These are phyloP conservation scores for Sepioteuthis lessoniana DNA, from an alignment of 2,888 invertebrate species.

Conservation along the genomic window DNA sequence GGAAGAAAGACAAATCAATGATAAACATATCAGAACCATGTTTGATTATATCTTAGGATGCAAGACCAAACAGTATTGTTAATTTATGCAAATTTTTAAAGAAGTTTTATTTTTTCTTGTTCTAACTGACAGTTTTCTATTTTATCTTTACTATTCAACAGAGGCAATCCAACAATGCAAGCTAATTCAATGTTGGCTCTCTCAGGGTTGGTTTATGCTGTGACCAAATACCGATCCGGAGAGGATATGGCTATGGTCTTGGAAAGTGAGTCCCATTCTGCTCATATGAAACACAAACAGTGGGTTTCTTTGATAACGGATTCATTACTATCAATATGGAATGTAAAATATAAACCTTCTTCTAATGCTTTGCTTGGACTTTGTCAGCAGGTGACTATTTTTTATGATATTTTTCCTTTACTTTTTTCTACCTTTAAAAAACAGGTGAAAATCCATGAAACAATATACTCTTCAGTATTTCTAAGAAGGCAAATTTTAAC, in stretches of 20 bases:
- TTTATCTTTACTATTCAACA: constrained; percentile 50
- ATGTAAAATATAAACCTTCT: constrained; percentile 64
- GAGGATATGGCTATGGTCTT: constrained; percentile 57
- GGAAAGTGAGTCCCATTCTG: constrained; percentile 58
- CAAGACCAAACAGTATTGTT: too few relatives aligned
- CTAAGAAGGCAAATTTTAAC: too few relatives aligned
- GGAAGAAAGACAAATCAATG: too few relatives aligned
- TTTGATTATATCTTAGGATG: too few relatives aligned
- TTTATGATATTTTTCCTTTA: not conserved
- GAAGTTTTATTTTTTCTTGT: too few relatives aligned
- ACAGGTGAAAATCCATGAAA: too few relatives aligned
- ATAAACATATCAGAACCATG: too few relatives aligned
- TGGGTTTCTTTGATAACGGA: constrained; percentile 68
- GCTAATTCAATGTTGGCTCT: constrained; percentile 69
- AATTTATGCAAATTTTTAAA: too few relatives aligned
- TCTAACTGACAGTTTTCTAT: not conserved
- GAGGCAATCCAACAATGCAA: constrained; percentile 68
- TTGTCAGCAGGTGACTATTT: constrained; percentile 67
- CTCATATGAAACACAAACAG: constrained; percentile 66
- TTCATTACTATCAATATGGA: constrained; percentile 67
- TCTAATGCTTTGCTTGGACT: constrained; percentile 64
- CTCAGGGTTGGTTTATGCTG: constrained; percentile 62
- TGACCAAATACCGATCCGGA: constrained; percentile 59
- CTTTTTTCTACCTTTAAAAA: too few relatives aligned
- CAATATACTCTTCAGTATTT: too few relatives aligned